Evolutionary conservation across 2,888 invertebrate species (phyloP), one percentile per base, ranked within the genome.

Genomic region (Anorthoa munda): DNA sequence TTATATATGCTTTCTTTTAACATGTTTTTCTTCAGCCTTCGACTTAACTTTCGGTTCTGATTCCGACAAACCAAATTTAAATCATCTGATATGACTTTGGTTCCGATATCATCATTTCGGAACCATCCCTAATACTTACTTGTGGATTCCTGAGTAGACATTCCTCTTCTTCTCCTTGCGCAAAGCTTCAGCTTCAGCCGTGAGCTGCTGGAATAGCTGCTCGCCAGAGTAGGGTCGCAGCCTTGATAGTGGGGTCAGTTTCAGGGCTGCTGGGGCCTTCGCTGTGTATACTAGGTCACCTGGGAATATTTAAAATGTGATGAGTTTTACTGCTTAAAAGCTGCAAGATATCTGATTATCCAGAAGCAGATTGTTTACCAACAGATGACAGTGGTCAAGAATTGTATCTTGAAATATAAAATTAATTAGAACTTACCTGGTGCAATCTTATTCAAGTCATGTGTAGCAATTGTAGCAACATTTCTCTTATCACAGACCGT

Each of bases 81-180:
- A 39, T 9, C 39, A 1, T 39, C 4, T 0, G 7, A 31, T 7
- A 7, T 7, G 7, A 31, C 31, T 31, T 7, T 31, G 5, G 31
- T 7, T 0, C 7, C 1, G 0, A 7, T 31, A 31, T 5, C 5
- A 31, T 31, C 31, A 26, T 4, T 26, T 26, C 26, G 31, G 31
- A 31, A 31, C 5, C 31, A 39, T 39, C 9, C 39, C 9, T 39
- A 9, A 39, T 11, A 13, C 91, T 81, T 87, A 96, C 97, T 98
- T 98, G 90, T 98, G 98, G 81, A 98, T 97, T 5, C 98, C 98
- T 3, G 98, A 98, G 90, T 98, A 97, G 1, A 97, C 97, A 90
- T 97, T 98, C 64, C 98, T 97, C 91, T 98, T 98, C 93, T 98
- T 98, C 89, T 98, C 98, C 90, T 98, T 98, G 70, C 98, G 94